phyloP scores from a whole-genome alignment of 2,888 invertebrate species.

The Cheilosia vulpina region DNA sequence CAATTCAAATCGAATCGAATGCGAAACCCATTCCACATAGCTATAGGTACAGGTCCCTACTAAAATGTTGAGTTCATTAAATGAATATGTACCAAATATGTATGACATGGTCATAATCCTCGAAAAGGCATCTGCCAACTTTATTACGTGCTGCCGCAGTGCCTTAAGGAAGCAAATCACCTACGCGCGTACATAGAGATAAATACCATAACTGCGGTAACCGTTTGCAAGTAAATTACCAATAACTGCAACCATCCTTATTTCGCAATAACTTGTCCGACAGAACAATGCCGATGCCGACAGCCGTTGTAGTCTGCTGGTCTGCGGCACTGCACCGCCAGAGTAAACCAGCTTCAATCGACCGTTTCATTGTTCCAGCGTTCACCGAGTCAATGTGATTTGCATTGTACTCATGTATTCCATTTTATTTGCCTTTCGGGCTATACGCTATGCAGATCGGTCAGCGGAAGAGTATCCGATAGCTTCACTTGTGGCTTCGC shows the following conservation, averaged over 20 bases:
- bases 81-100: conserved; percentile 73
- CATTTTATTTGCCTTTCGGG: conserved; percentile 57
- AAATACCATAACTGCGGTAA: conserved; percentile 40
- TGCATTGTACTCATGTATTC: conserved; percentile 71
- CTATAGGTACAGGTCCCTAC: not conserved
- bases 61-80: conserved; percentile 72
- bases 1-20: conserved; percentile 20
- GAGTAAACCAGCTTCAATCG: conserved; percentile 68
- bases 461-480: conserved; percentile 74
- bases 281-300: conserved; percentile 76
- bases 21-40: conserved; percentile 27
- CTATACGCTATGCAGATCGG: conserved; percentile 47
- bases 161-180: conserved; percentile 74
- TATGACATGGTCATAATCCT: conserved; percentile 75
- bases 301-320: conserved; percentile 57
- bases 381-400: conserved; percentile 70
- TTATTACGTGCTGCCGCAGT: conserved; percentile 67
- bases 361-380: conserved; percentile 73
- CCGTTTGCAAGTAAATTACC: conserved; percentile 70
- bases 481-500: conserved; percentile 71
- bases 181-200: conserved; percentile 48
- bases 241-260: conserved; percentile 75
- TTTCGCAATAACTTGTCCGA: conserved; percentile 75
- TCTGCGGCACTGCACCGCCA: conserved; percentile 22
- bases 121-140: conserved; percentile 74